These are phyloP conservation scores for Plumapathes pennacea DNA, from an alignment of 92 coral and sea anemone genomes.

Conservation along the genomic window DNA sequence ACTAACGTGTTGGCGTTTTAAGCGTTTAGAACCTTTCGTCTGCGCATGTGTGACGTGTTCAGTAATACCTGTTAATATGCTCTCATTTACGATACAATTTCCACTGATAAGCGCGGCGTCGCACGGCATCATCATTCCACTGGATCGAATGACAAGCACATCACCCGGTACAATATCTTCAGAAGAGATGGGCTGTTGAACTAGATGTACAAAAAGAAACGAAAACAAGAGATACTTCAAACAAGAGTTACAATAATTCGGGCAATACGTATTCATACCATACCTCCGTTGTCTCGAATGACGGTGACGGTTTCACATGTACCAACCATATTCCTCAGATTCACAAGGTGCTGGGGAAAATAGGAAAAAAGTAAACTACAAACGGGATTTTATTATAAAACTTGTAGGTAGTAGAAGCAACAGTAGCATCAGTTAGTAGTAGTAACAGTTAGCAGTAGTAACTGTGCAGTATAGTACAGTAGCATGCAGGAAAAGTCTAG, in stretches of 20 bases:
- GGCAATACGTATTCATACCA: neutral
- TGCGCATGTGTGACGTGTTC: too few relatives aligned
- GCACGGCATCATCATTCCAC: constrained; percentile 72
- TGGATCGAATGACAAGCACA: constrained; percentile 70
- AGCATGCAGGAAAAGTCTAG: too few relatives aligned
- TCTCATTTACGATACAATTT: constrained; percentile 84
- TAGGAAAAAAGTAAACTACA: too few relatives aligned
- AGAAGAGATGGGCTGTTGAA: constrained; percentile 42
- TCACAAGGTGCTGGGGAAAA: constrained; percentile 46
- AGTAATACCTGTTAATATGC: constrained; percentile 86
- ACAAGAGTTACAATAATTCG: too few relatives aligned
- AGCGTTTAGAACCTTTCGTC: too few relatives aligned
- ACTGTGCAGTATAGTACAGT: too few relatives aligned
- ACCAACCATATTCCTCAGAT: constrained; percentile 73
- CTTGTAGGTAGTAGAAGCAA: too few relatives aligned
- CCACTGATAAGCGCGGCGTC: constrained; percentile 85
- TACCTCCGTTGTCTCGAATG: constrained; percentile 73
- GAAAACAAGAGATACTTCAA: neutral
- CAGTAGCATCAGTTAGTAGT: too few relatives aligned
- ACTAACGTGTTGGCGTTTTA: too few relatives aligned
- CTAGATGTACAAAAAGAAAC: neutral
- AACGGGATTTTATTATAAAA: too few relatives aligned
- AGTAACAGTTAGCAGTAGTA: too few relatives aligned
- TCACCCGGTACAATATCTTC: constrained; percentile 87
- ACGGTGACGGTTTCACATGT: constrained; percentile 61